Base-by-base conservation (phyloP, 2,888 invertebrate species). In the Ariolimax columbianus region DNA sequence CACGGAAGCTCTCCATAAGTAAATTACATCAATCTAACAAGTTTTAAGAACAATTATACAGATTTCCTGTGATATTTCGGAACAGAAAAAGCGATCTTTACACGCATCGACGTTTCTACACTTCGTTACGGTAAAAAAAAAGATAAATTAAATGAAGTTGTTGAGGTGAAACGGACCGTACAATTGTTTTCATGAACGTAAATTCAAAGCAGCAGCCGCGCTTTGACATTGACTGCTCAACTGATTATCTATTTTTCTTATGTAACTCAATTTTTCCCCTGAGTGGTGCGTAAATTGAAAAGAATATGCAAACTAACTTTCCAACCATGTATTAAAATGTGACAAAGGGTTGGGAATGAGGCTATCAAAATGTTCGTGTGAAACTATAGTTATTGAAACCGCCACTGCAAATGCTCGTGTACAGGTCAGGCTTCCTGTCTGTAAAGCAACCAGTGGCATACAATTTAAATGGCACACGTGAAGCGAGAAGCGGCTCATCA, bases 1-100 rank as follows among this genome's bases (percentile, higher is more conserved):
- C 72, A 38, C 19, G 72, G 72, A 26, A 72, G 38, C n/a, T 72
- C 40, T 72, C 17, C 26, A 40, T 72, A 38, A 72, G 72, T 40
- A 40, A 72, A 38, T 72, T 72, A 2, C 2, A 36, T 38, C 2
- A 70, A 70, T 70, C 36, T 38, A 38, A 30, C 23, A 26, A 55
- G 63, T 30, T 30, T 63, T 63, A 4, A 63, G 63, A 63, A 14
- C 26, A 3, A n/a, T 9, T 23, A 30, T 63, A 63, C 30, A 63
- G 7, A 63, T 63, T 63, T 23, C 23, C 55, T 55, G 55, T 11
- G 55, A 23, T 55, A 55, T 23, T 11, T 55, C 23, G 55, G 23
- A 55, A 11, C 23, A 55, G 55, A 6, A 55, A 55, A 55, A n/a
- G n/a, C 19, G 3, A 55, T 19, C 2, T 55, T 55, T 55, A 17